Base-by-base conservation (phyloP, 2,888 invertebrate genomes). In the Morpho helenor region DNA sequence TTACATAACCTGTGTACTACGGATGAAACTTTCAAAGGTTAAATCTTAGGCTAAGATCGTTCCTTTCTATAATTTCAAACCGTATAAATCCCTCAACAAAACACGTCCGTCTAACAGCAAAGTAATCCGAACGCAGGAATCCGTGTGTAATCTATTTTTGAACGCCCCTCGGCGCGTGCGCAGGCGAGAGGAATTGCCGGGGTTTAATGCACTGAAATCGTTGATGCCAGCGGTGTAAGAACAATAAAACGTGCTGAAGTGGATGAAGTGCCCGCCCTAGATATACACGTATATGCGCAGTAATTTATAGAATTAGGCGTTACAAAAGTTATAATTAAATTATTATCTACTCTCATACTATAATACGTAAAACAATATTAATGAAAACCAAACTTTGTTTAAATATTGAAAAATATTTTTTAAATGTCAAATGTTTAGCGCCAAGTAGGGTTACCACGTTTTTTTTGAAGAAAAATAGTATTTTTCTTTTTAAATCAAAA, bases 81-180 rank as follows among this genome's bases (percentile, higher is more conserved):
- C 51, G 53, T 59, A 56, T 56, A 53, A 59, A 56, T 66, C 60
- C 63, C 61, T 60, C 59, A 64, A 61, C 61, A 61, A 65, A 63
- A 61, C 59, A 53, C 62, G 57, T 61, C 56, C 53, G 61, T 58
- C 63, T 61, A 65, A 58, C 65, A 61, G 63, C 52, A 56, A 57
- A 66, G 64, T 66, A 67, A 65, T 69, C 68, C 64, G 65, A 62
- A 65, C 76, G 70, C 76, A 74, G 75, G 79, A 80, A 81, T 82
- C 81, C 76, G 75, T 73, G 77, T 76, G 69, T 72, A 65, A 61
- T 69, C 85, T 87, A 87, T 87, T 87, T 87, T 73, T 71, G 83
- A 72, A 75, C 76, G 78, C 83, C 85, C 84, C 84, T 79, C 79
- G 69, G 78, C 79, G 80, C 78, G 74, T 73, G 80, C 81, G 79